A percentile compares a stretch with the other conserved stretches of the same genome.
Evolutionary conservation across 2,797 vertebrate species (phyloP).

Genomic region (Mormyrops boulengeri): DNA sequence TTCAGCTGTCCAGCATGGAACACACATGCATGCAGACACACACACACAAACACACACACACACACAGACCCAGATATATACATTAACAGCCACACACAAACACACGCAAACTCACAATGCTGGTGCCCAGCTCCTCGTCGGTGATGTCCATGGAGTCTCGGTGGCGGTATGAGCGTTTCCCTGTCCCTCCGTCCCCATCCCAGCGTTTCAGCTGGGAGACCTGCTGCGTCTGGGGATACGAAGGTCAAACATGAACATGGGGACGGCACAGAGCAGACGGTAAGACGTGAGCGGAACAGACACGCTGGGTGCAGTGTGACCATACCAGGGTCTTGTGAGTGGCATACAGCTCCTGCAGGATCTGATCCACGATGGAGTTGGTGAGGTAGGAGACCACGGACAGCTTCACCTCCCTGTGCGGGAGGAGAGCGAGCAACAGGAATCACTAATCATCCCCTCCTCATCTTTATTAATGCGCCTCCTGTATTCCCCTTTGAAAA

Average conservation of each 20-base stretch:
- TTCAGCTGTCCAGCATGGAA: not conserved
- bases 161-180: constrained; percentile 55
- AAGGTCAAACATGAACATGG: not conserved
- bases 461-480: not conserved
- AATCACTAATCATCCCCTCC: not conserved
- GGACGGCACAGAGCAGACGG: not conserved
- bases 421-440: not conserved
- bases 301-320: not conserved
- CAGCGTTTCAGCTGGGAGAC: constrained; percentile 72
- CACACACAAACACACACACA: constrained; percentile 15
- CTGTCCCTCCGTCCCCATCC: constrained; percentile 51
- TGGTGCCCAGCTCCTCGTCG: constrained; percentile 71
- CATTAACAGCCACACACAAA: constrained; percentile 1
- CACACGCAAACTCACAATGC: constrained; percentile 16
- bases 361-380: constrained; percentile 85
- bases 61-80: not conserved
- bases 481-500: not conserved
- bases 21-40: not conserved
- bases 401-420: constrained; percentile 77
- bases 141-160: constrained; percentile 68
- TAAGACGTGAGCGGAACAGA: not conserved
- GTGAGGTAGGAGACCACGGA: constrained; percentile 85
- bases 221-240: constrained; percentile 66
- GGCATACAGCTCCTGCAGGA: constrained; percentile 80
- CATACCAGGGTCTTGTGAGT: constrained; percentile 85